Base-by-base conservation (phyloP, 2,797 vertebrate genomes). In the Rhinophrynus dorsalis region DNA sequence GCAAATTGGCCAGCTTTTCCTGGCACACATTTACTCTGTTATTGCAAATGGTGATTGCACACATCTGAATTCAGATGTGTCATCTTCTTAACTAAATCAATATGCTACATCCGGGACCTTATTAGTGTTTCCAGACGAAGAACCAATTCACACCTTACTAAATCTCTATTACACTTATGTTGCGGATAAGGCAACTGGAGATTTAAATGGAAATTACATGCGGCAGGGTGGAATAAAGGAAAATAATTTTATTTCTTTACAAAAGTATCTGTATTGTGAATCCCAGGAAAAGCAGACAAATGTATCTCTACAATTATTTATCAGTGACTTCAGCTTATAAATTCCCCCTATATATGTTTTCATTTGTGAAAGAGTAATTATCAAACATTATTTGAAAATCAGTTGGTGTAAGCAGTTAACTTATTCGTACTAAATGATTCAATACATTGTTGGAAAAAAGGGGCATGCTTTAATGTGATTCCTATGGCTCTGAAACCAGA, bases 81-180 rank as follows among this genome's bases (percentile, higher is more conserved):
- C 44, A 72, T 52, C 61, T 66, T 32, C 42, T 42, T 44, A 58
- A 63, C 52, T 52, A 45, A 58, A 66, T 72, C 61, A 65, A 59
- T 65, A 65, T 58, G 61, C 23, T 48, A 64, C 50, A 72, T 40
- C 52, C 68, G 58, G 51, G 15, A n/a, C 32, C 33, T 54, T 64
- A 56, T 64, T 72, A 72, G 65, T 72, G 44, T 58, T 58, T 57
- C 42, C 27, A 73, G 69, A 29, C 15, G 27, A 51, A 27, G 50
- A 66, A 59, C 44, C 56, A 73, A 66, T 73, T 65, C 69, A 66
- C 61, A 73, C 69, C 45, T 65, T 73, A 17, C 61, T 59, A 64
- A 64, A 63, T 62, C 61, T 72, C 40, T 71, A 71, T 64, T 64
- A 64, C 23, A 50, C 32, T 18, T 51, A 32, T 52, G 33, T 32